These are phyloP conservation scores for Limosa lapponica DNA, from an alignment of 2,797 vertebrate species.

Conservation along the genomic window DNA sequence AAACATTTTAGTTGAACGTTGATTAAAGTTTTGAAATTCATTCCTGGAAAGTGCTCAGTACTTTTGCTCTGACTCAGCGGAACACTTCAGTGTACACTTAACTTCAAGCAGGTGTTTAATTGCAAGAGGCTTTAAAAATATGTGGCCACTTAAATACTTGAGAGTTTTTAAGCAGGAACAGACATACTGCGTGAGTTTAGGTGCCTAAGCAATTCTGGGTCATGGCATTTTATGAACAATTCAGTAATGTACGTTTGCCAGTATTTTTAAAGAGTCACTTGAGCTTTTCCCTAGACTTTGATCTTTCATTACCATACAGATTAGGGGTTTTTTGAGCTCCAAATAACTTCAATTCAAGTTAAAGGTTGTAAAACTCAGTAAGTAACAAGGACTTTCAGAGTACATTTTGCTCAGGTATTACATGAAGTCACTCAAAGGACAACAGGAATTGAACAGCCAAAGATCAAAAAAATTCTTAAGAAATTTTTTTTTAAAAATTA, in stretches of 20 bases:
- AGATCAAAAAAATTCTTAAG: background rate
- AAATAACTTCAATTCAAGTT: background rate
- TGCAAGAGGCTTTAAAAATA: background rate
- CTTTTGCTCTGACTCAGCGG: background rate
- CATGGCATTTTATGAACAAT: background rate
- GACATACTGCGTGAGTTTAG: background rate
- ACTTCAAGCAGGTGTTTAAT: background rate
- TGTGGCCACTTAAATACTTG: background rate
- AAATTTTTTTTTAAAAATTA: background rate
- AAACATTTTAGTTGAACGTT: background rate
- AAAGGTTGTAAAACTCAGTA: background rate
- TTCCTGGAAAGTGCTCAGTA: background rate
- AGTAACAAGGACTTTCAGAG: fast-evolving
- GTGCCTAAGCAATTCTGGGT: background rate
- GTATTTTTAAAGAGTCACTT: background rate
- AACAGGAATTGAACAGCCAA: background rate
- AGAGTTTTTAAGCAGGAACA: background rate
- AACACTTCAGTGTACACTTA: background rate
- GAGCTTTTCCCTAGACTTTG: background rate
- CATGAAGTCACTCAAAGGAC: background rate
- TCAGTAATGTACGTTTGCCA: background rate
- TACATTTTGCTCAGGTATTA: background rate
- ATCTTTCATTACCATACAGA: background rate
- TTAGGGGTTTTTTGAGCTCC: background rate
- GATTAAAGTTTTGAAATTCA: background rate